Base-by-base conservation (phyloP, 2,113 vertebrate species). In the Sinosuthora webbiana region DNA sequence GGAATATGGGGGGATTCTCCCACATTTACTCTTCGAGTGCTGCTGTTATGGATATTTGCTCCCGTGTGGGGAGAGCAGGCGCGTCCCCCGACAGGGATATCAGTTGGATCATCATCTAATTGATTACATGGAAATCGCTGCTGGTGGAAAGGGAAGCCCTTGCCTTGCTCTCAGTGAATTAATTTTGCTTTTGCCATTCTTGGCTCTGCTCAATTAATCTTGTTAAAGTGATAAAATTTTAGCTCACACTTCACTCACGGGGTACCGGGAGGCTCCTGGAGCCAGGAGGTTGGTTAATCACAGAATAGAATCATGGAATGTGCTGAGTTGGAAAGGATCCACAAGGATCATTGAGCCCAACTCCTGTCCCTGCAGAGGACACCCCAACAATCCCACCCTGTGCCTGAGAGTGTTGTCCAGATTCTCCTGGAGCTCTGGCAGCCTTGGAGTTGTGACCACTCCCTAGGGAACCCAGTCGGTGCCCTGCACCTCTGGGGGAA, bases 131-230 rank as follows among this genome's bases (percentile, higher is more conserved):
- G 94, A 64, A 87, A 79, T 85, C 7, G 53, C 94, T 95, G 87
- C 87, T 91, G 94, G 89, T 94, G 87, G 81, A 73, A 76, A 77
- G 95, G 95, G 82, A 95, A 97, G 89, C 89, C 93, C 95, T 89
- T 9, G 50, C 64, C 83, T 68, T 21, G 13, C 89, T 91, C 87
- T 55, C 0, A 0, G 78, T 23, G 91, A 95, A 93, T 95, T 95
- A 71, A 91, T 95, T 95, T 64, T 10, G 19, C 65, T 89, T 89
- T 71, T 60, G 89, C 89, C 63, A 3, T 75, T 78, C 75, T 57
- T 75, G 8, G 28, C 65, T 56, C 47, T 87, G 83, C 81, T 94
- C 93, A 76, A 77, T 94, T 76, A 76, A 85, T 95, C 84, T 95
- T 9, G 50, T 67, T 76, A 62, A 57, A 93, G 53, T 50, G 87